Conservation (phyloP, 1,140 invertebrate species). For the Phortica variegata region DNA sequence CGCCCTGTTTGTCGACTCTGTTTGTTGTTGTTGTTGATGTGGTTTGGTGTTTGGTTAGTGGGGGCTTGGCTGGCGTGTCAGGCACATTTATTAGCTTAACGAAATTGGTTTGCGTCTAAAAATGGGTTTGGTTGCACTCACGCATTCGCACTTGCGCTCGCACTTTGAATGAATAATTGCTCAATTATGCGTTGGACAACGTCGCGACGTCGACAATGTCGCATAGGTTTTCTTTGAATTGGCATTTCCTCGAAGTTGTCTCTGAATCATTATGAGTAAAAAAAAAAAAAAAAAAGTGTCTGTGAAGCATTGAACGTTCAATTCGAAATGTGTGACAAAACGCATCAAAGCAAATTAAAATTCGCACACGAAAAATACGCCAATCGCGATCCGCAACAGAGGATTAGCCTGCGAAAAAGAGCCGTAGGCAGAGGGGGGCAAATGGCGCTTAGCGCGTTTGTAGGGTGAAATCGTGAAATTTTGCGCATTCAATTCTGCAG, state of each 20-base stretch:
- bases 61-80: slow-evolving; percentile 5
- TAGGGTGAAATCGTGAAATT: slow-evolving; percentile 52
- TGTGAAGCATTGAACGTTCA: neutral
- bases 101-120: slow-evolving; percentile 37
- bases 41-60: too few species aligned
- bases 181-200: slow-evolving; percentile 40
- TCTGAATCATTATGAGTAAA: slow-evolving; percentile 10
- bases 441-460: slow-evolving; percentile 42
- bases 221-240: slow-evolving; percentile 36
- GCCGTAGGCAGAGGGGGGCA: slow-evolving; percentile 30
- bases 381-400: slow-evolving; percentile 25
- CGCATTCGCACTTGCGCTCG: slow-evolving; percentile 11
- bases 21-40: too few species aligned
- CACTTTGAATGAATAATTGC: slow-evolving; percentile 57
- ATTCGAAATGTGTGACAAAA: neutral
- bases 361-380: slow-evolving; percentile 13
- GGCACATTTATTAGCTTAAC: slow-evolving; percentile 15
- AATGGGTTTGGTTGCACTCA: neutral
- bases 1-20: too few species aligned
- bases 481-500: too few species aligned
- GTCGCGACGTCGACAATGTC: slow-evolving; percentile 18
- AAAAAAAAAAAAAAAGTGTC: slow-evolving; percentile 8
- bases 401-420: slow-evolving; percentile 25
- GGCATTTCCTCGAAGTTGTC: slow-evolving; percentile 29
- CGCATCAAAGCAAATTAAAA: slow-evolving; percentile 20